Percentiles rank a stretch among this genome's conserved stretches.
These are phyloP conservation scores for Upupa epops DNA, from an alignment of 2,113 vertebrate species.

Conservation along the genomic window DNA sequence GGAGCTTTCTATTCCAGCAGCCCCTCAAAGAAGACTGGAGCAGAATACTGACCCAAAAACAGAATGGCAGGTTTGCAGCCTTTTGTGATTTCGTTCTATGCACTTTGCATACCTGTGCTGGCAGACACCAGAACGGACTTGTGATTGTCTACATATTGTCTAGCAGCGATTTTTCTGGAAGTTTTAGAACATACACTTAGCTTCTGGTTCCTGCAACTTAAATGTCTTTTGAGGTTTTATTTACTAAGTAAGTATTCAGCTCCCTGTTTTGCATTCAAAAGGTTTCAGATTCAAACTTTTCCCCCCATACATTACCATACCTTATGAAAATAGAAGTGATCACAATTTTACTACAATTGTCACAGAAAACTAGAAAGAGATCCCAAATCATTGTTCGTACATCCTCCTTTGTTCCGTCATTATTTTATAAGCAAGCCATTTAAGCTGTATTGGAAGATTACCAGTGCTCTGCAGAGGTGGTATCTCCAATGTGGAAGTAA, in stretches of 20 bases:
- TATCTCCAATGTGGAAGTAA: not conserved
- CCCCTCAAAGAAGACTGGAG: not conserved
- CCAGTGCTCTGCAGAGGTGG: not conserved
- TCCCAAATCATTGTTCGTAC: not conserved
- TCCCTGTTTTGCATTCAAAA: not conserved
- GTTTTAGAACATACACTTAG: not conserved
- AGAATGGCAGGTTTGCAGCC: slow-evolving; percentile 5
- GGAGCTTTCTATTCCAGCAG: slow-evolving; percentile 12
- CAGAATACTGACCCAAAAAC: slow-evolving; percentile 32
- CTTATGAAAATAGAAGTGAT: not conserved
- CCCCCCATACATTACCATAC: not conserved
- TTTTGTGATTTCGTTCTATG: not conserved
- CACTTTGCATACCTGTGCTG: not conserved
- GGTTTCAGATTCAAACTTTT: not conserved
- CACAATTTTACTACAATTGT: not conserved
- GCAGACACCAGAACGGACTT: not conserved
- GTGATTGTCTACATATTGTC: not conserved
- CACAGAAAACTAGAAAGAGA: not conserved
- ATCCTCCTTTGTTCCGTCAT: not conserved
- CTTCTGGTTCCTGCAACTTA: not conserved
- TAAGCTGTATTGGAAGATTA: not conserved
- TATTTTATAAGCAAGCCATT: not conserved
- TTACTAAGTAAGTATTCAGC: not conserved
- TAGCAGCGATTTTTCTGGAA: not conserved
- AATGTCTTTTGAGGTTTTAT: not conserved